Base-by-base conservation (phyloP, 2,888 invertebrate genomes). In the Agelastica alni region DNA sequence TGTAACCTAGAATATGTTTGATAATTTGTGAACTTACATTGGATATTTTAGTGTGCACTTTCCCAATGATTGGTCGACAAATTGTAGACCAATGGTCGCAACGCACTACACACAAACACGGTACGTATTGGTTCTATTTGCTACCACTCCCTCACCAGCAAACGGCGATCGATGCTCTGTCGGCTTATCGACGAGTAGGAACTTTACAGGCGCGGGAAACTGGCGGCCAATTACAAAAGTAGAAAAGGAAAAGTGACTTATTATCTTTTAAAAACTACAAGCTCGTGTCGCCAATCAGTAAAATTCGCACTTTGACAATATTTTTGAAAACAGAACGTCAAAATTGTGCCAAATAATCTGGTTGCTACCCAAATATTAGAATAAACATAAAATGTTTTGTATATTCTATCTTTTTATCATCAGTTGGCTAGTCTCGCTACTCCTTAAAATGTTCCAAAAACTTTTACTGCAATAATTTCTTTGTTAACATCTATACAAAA, bases 21-120 rank as follows among this genome's bases (percentile, higher is more conserved):
- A 83, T 83, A 84, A 83, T 84, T 83, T 83, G 83, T 82, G 82
- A 80, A 86, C 86, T 86, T 85, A 86, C 86, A 84, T 85, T 84
- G 84, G 84, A 82, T 83, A 84, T 81, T 83, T 82, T 81, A 80
- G 81, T 80, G 78, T 78, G 85, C 85, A 86, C 85, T 88, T 85
- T 88, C 85, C 83, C 88, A 83, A 88, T 89, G 90, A 90, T 91
- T 91, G 91, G 90, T 87, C 87, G 87, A 85, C 85, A 84, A 86
- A 85, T 82, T 84, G 83, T 87, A 87, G 86, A 86, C 87, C 87
- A 88, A 88, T 88, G 88, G 87, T 82, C 87, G 86, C 86, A 84
- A 84, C 85, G 87, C 87, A 79, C 78, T 78, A 76, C 73, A 77
- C 75, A 76, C 82, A 81, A 81, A 81, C 82, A 83, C 76, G 83